Conservation (phyloP, 2,888 invertebrate species). For the Cheilosia pagana region DNA sequence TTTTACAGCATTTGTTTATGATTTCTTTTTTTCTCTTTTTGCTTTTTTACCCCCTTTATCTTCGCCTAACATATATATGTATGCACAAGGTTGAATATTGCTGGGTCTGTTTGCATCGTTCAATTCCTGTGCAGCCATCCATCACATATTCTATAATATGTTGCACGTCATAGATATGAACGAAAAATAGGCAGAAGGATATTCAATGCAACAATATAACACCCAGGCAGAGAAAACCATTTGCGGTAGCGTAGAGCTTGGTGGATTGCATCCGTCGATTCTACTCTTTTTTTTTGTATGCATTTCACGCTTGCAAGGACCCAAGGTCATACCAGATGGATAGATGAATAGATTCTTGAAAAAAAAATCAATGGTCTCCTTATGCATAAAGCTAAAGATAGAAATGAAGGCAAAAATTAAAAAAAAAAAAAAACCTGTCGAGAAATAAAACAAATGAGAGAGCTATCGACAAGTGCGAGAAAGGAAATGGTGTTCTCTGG, state of each 20-base stretch:
- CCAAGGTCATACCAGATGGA: slow-evolving; percentile 67
- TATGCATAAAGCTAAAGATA: slow-evolving; percentile 58
- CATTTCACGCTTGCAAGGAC: slow-evolving; percentile 58
- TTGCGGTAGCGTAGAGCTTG: slow-evolving; percentile 17
- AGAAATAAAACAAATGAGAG: slow-evolving; percentile 39
- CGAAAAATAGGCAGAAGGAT: slow-evolving; percentile 50
- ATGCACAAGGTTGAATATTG: slow-evolving; percentile 51
- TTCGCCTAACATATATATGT: neutral
- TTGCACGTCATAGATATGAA: slow-evolving; percentile 56
- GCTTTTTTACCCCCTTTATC: slow-evolving; percentile 8
- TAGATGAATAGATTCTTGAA: slow-evolving; percentile 62
- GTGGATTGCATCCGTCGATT: slow-evolving; percentile 38
- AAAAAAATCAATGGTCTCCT: slow-evolving; percentile 60
- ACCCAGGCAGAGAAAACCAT: slow-evolving; percentile 8
- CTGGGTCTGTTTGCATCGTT: slow-evolving; percentile 52
- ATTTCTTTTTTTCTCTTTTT: slow-evolving; percentile 17
- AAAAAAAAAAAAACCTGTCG: slow-evolving; percentile 7
- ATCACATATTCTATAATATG: slow-evolving; percentile 45
- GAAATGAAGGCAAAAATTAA: slow-evolving; percentile 30
- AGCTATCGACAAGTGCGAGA: slow-evolving; percentile 54
- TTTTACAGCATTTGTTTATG: slow-evolving; percentile 44
- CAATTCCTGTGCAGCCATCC: slow-evolving; percentile 64
- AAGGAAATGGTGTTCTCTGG: slow-evolving; percentile 23
- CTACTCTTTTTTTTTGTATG: slow-evolving; percentile 33
- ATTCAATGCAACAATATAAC: slow-evolving; percentile 56